These are phyloP conservation scores for Osmoderma eremita DNA, from an alignment of 2,888 invertebrate species.

Conservation along the genomic window DNA sequence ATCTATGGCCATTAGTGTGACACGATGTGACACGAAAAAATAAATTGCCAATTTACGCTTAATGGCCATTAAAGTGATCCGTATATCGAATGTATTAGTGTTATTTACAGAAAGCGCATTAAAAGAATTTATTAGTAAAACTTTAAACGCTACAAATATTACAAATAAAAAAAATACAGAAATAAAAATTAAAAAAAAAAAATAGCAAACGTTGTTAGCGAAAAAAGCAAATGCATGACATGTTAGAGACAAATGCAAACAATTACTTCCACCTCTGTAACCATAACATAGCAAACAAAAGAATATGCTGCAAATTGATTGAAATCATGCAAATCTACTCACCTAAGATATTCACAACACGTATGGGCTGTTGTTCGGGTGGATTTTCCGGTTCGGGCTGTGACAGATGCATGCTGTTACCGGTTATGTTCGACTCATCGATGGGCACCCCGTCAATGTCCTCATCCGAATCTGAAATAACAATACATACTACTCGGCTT, in stretches of 20 bases:
- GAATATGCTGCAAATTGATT: not conserved
- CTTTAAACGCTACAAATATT: not conserved
- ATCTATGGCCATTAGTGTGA: too few relatives aligned
- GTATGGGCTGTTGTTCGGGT: slow-evolving; percentile 43
- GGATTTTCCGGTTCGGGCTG: slow-evolving; percentile 47
- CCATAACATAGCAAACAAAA: slow-evolving; percentile 15
- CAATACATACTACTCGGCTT: slow-evolving; percentile 33
- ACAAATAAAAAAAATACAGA: not conserved
- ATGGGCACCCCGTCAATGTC: slow-evolving; percentile 56
- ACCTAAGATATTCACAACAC: slow-evolving; percentile 42
- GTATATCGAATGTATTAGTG: too few relatives aligned
- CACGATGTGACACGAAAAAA: too few relatives aligned
- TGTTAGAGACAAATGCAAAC: slow-evolving; percentile 25
- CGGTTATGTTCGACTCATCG: slow-evolving; percentile 44
- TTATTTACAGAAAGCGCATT: not conserved
- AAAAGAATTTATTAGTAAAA: not conserved
- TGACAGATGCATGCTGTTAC: slow-evolving; percentile 44
- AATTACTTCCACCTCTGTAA: slow-evolving; percentile 30
- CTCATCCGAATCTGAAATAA: slow-evolving; percentile 49
- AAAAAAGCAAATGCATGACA: not conserved
- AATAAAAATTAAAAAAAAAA: not conserved
- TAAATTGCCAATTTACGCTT: too few relatives aligned
- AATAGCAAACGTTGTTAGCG: not conserved
- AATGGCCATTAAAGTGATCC: too few relatives aligned
- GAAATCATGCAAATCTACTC: not conserved